A percentile compares a stretch with the other conserved stretches of the same genome.
These are phyloP conservation scores for Hydrotaea diabolus DNA, from an alignment of 2,888 invertebrate genomes.

Conservation along the genomic window DNA sequence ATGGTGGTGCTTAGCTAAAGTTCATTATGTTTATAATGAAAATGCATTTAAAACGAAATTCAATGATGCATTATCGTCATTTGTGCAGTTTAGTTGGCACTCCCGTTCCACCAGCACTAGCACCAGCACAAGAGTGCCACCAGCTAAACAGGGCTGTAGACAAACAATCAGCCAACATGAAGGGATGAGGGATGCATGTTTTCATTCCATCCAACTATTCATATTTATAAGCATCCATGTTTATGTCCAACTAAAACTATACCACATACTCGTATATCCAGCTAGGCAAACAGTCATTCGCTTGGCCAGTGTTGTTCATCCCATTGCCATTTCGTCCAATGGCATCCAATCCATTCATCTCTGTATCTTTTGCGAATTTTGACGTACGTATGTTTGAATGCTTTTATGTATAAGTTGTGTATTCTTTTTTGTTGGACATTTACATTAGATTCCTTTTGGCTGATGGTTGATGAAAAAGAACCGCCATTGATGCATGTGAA, in stretches of 20 bases:
- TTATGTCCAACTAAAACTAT: conserved; percentile 10
- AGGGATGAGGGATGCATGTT: neutral
- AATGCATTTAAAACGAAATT: conserved; percentile 75
- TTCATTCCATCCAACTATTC: neutral
- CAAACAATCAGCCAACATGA: neutral
- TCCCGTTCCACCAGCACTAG: neutral
- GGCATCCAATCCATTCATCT: conserved; percentile 13
- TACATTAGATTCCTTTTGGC: conserved; percentile 30
- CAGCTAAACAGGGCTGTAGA: neutral
- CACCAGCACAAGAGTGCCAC: neutral
- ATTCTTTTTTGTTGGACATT: conserved; percentile 16
- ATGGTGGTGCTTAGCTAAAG: conserved; percentile 26
- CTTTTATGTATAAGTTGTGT: neutral
- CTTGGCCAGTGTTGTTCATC: conserved; percentile 1
- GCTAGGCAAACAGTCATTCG: neutral
- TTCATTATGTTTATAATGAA: conserved; percentile 73
- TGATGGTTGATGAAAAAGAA: neutral
- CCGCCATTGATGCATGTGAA: conserved; percentile 1
- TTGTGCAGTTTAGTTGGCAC: conserved; percentile 8
- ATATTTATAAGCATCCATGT: neutral
- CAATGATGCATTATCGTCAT: conserved; percentile 70
- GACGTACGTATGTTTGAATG: neutral
- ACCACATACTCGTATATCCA: no score
- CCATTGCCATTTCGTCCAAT: neutral
- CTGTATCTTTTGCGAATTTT: conserved; percentile 11